phyloP scores from a whole-genome alignment of 2,888 invertebrate genomes.

The Chydorus sphaericus region DNA sequence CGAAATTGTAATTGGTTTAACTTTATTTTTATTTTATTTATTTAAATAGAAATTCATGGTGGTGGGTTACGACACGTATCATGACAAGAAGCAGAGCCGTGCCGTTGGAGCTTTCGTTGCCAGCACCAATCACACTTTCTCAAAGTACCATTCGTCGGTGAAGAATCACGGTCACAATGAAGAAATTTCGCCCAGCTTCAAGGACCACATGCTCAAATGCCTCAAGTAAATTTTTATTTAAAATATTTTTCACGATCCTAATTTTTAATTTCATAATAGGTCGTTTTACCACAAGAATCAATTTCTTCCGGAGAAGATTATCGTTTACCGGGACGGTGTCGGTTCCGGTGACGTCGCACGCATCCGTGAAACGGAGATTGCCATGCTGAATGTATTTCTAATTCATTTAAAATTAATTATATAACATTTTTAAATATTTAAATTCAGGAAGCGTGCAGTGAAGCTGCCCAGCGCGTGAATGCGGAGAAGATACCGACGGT shows the following conservation, averaged over 20 bases:
- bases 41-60: conserved; percentile 26
- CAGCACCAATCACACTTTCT: conserved; percentile 40
- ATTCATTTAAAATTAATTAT: not conserved
- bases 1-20: no score
- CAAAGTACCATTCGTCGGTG: conserved; percentile 56
- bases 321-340: conserved; percentile 84
- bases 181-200: conserved; percentile 41
- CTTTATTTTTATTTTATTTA: not conserved
- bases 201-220: not conserved
- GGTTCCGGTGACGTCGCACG: conserved; percentile 78
- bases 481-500: conserved; percentile 31
- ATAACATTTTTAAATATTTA: not conserved
- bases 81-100: conserved; percentile 50
- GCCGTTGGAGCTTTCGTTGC: conserved; percentile 61
- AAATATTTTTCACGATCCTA: not conserved
- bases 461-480: not conserved
- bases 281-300: conserved; percentile 37
- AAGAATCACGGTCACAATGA: conserved; percentile 56
- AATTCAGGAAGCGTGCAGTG: not conserved
- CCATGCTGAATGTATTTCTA: not conserved
- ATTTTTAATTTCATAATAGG: no score
- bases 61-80: conserved; percentile 57
- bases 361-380: conserved; percentile 38
- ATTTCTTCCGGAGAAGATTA: conserved; percentile 47
- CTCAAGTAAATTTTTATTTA: not conserved